Conservation (phyloP, 2,113 vertebrate species). For the Aix galericulata region DNA sequence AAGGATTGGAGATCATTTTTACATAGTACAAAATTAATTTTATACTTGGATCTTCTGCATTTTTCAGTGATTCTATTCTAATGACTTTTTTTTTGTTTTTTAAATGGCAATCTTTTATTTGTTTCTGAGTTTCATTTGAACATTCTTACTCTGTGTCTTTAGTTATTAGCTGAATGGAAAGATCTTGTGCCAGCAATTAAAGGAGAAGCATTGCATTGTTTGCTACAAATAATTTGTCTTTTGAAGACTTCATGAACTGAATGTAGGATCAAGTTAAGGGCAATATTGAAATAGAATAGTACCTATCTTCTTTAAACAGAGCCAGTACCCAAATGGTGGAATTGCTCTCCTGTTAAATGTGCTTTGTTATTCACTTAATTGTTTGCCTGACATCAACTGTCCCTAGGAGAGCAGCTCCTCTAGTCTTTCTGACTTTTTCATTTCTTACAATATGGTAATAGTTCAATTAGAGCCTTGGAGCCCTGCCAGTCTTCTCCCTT, state of each 20-base stretch:
- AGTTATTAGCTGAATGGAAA: not conserved
- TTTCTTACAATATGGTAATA: not conserved
- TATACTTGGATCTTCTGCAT: accelerated
- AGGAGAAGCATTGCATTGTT: not conserved
- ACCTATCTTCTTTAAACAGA: not conserved
- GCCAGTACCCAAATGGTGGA: not conserved
- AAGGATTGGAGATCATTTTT: not conserved
- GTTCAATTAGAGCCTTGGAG: not conserved
- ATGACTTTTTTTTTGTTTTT: not conserved
- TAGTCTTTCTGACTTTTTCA: not conserved
- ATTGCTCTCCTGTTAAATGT: not conserved
- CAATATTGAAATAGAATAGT: not conserved
- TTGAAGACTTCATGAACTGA: not conserved
- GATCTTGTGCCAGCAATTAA: not conserved
- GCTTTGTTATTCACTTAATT: not conserved
- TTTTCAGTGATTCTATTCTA: not conserved
- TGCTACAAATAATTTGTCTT: not conserved
- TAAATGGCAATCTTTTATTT: not conserved
- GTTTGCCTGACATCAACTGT: not conserved
- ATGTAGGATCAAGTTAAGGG: not conserved
- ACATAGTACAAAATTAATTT: not conserved
- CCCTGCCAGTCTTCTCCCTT: slow-evolving; percentile 8
- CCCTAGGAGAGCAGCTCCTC: slow-evolving; percentile 9
- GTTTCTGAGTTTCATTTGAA: not conserved
- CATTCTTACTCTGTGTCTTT: not conserved